phyloP scores from a whole-genome alignment of 2,797 vertebrate species.

The Sebastes diploproa region DNA sequence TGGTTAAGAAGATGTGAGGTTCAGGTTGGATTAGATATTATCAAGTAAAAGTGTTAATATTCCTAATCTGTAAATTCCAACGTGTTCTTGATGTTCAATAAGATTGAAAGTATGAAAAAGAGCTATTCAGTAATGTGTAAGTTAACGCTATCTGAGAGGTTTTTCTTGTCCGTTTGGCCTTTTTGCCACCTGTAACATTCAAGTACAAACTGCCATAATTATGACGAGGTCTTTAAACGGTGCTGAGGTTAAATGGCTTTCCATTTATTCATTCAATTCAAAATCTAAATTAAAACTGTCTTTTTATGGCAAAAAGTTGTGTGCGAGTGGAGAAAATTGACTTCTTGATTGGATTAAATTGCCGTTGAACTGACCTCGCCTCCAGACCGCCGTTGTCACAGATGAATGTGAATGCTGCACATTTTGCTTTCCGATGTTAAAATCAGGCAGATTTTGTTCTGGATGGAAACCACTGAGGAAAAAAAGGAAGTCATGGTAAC shows the following conservation, averaged over 20 bases:
- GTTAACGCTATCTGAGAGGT: neutral
- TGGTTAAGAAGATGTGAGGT: neutral
- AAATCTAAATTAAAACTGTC: conserved; percentile 1
- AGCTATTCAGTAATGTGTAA: neutral
- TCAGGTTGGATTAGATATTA: neutral
- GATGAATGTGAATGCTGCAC: conserved; percentile 21
- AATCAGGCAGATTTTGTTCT: conserved; percentile 21
- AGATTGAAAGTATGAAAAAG: neutral
- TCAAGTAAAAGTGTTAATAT: neutral
- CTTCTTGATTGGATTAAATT: conserved; percentile 31
- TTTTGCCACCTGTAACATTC: neutral
- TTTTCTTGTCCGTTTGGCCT: neutral
- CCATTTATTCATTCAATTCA: neutral
- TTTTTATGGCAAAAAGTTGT: neutral
- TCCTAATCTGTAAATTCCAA: neutral
- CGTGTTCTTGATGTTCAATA: neutral
- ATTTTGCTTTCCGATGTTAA: conserved; percentile 15
- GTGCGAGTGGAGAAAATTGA: neutral
- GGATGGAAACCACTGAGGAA: conserved; percentile 31
- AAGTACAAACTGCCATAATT: neutral
- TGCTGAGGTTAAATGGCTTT: neutral
- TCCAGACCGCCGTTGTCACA: neutral
- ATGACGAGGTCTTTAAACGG: neutral
- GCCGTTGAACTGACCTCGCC: neutral
- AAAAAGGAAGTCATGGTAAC: conserved; percentile 32